These are phyloP conservation scores for Tenebrio molitor DNA, from an alignment of 1,140 invertebrate species.

Conservation along the genomic window DNA sequence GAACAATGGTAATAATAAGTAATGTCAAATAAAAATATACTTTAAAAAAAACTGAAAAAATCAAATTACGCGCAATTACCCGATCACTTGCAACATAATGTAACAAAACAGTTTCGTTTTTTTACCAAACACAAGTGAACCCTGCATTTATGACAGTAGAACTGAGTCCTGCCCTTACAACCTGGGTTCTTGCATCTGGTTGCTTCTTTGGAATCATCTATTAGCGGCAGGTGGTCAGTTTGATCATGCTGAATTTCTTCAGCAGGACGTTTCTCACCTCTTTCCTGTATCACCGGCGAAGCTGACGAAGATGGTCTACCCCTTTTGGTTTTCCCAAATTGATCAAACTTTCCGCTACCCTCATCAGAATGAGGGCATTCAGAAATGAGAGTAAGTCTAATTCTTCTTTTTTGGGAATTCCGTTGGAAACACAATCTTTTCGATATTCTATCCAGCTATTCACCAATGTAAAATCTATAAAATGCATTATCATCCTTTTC, in stretches of 20 bases:
- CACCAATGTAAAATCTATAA: conserved; percentile 30
- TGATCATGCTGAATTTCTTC: conserved; percentile 11
- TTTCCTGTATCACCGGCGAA: background rate
- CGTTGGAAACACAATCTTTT: background rate
- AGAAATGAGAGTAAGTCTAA: background rate
- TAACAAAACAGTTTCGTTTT: conserved; percentile 35
- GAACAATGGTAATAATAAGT: no score
- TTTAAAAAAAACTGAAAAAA: no score
- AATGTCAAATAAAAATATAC: no score
- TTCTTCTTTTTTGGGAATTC: background rate
- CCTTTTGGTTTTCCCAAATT: background rate
- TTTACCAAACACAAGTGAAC: conserved; percentile 30
- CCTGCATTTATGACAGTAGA: conserved; percentile 13
- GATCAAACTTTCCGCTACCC: background rate
- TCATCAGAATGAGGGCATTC: no score
- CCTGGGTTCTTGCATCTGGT: conserved; percentile 18
- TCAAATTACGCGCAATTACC: no score
- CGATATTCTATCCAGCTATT: conserved; percentile 45
- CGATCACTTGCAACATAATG: no score
- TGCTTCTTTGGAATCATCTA: conserved; percentile 25
- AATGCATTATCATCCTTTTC: conserved; percentile 46
- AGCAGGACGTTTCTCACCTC: background rate
- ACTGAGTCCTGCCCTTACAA: conserved; percentile 17
- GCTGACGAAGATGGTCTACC: background rate
- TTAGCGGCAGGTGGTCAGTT: conserved; percentile 16